Base-by-base conservation (phyloP, 1,140 invertebrate genomes). In the Drosophila orena region DNA sequence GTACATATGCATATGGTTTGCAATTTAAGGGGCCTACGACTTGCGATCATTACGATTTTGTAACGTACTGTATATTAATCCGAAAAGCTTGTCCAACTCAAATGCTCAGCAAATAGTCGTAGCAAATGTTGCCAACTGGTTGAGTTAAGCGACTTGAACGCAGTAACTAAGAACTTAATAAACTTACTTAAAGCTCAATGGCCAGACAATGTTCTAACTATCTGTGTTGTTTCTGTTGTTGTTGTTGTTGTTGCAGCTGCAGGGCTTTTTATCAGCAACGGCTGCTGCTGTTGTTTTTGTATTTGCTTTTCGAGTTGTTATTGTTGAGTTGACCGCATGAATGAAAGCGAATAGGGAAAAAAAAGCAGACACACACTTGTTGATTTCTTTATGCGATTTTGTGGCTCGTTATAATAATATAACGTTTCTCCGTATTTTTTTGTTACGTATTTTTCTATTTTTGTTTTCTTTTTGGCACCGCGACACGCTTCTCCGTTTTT, bases 331-430 rank as follows among this genome's bases (percentile, higher is more conserved):
- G 81, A 85, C 77, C 70, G 81, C 78, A 81, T 88, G 83, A 81
- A 86, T 86, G 83, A 86, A 81, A 88, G 81, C 78, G 55, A 88
- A 80, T 34, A 57, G 47, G 52, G 40, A 38, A 71, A 71, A 46
- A 62, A 53, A 80, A 62, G 40, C 66, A 65, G 77, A 75, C 78
- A 78, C 77, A 86, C 81, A 88, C 83, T 88, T 88, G 83, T 88
- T 88, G 81, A 85, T 85, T 86, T 85, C 78, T 72, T 80, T 85
- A 50, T 66, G 59, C 58, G 49, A 35, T 57, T 79, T 40, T 47
- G 66, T 76, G 49, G 58, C 57, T 77, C 53, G 55, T 74, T 59
- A 65, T 73, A 74, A 56, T 77, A 17, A 17, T 17, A 17, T 61
- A 77, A 73, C 66, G 68, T 38, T 42, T 56, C 59, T 38, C 55